phyloP scores from a whole-genome alignment of 1,140 invertebrate species.

The Stenopsyche tienmushanensis region DNA sequence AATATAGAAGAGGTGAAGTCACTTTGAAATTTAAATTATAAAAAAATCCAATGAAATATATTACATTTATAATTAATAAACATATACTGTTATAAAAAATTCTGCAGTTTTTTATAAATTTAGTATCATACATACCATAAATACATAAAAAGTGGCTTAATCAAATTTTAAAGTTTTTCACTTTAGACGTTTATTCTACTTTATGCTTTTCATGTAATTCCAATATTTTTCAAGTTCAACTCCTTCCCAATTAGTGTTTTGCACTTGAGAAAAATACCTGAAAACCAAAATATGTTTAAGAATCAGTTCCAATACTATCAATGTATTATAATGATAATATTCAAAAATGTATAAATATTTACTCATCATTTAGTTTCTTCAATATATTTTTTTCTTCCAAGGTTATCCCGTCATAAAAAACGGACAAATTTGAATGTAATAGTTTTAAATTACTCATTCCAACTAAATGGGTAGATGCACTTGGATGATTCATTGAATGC shows the following conservation, averaged over 20 bases:
- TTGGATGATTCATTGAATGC: constrained; percentile 59
- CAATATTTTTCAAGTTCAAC: constrained; percentile 29
- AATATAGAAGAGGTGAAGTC: no score
- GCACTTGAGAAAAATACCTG: constrained; percentile 19
- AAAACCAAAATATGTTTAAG: constrained; percentile 13
- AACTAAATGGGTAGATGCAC: constrained; percentile 64
- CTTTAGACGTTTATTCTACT: no score
- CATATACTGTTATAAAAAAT: no score
- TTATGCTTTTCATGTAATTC: constrained; percentile 10
- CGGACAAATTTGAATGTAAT: constrained; percentile 63
- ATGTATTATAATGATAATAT: neutral
- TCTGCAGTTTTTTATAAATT: no score
- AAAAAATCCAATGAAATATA: no score
- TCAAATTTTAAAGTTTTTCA: no score
- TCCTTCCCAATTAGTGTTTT: constrained; percentile 29
- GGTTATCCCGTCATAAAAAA: constrained; percentile 60
- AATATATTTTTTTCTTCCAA: constrained; percentile 62
- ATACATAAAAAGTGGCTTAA: no score
- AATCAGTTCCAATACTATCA: neutral
- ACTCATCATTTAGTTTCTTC: constrained; percentile 54
- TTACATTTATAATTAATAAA: no score
- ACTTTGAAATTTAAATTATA: no score
- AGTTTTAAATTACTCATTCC: constrained; percentile 67
- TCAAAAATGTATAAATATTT: neutral
- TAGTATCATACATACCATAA: no score